Percentiles rank a stretch among this genome's conserved stretches.
phyloP scores from a whole-genome alignment of 2,113 vertebrate genomes.

The Heterotilapia buettikoferi region DNA sequence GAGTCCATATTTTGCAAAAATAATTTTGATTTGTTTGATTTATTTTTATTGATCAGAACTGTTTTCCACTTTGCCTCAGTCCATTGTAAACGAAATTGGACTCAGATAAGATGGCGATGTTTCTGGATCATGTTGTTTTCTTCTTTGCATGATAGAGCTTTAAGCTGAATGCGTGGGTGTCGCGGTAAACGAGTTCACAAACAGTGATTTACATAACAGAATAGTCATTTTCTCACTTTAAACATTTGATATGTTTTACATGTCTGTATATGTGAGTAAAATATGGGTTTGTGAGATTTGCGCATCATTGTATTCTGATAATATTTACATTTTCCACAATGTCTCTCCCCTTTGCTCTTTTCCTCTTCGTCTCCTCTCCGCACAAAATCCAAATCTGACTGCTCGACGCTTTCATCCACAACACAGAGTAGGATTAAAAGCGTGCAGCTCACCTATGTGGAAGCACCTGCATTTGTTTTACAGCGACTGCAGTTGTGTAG shows the following conservation, averaged over 20 bases:
- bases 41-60: rapidly evolving
- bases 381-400: neutral
- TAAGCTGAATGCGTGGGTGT: neutral
- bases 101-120: neutral
- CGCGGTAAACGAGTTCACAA: neutral
- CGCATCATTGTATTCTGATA: neutral
- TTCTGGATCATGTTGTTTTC: neutral
- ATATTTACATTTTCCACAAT: neutral
- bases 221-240: neutral
- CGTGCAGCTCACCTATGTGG: neutral
- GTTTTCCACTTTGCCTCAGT: neutral
- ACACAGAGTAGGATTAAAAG: neutral
- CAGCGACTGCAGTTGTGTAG: neutral
- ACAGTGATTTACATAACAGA: neutral
- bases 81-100: neutral
- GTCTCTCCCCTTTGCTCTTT: neutral
- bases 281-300: neutral
- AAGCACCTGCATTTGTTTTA: neutral
- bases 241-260: neutral
- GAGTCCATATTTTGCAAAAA: neutral
- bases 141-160: neutral
- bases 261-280: neutral
- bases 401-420: neutral
- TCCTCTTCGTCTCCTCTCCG: neutral
- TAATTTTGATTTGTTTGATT: neutral